Evolutionary conservation across 2,888 invertebrate genomes (phyloP).

Genomic region (Orthosia gracilis): DNA sequence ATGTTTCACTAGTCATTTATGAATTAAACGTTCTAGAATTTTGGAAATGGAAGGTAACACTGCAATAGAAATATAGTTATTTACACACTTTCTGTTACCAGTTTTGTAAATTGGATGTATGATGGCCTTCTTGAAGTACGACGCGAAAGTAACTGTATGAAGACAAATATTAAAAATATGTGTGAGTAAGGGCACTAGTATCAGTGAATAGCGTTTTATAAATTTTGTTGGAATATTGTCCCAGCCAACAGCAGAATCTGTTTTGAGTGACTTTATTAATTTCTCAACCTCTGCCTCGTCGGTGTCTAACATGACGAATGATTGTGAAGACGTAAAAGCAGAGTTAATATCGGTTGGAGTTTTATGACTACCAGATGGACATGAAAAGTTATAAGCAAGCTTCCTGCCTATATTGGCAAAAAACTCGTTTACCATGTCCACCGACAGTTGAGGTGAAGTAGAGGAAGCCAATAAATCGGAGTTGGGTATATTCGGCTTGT

Average conservation of each 20-base stretch:
- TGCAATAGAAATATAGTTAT: neutral
- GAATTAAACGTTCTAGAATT: neutral
- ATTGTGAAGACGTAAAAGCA: neutral
- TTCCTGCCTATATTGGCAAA: no score
- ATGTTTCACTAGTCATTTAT: neutral
- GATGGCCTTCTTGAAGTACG: conserved; percentile 1
- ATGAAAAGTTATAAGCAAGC: neutral
- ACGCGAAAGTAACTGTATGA: neutral
- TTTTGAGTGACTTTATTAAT: neutral
- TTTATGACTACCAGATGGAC: neutral
- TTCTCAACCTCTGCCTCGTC: neutral
- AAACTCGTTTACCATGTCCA: no score
- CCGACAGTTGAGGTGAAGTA: no score
- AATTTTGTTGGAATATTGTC: no score
- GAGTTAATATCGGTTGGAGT: neutral
- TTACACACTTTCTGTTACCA: neutral
- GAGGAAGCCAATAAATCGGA: no score
- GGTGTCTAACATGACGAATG: conserved; percentile 1
- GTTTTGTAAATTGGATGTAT: neutral
- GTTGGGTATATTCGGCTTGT: no score
- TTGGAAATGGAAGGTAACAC: neutral
- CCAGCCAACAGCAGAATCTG: no score
- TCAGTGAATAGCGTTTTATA: no score
- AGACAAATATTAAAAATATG: neutral
- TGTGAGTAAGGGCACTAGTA: no score